phyloP scores from a whole-genome alignment of 1,140 invertebrate species.

The Plutomurus gul region DNA sequence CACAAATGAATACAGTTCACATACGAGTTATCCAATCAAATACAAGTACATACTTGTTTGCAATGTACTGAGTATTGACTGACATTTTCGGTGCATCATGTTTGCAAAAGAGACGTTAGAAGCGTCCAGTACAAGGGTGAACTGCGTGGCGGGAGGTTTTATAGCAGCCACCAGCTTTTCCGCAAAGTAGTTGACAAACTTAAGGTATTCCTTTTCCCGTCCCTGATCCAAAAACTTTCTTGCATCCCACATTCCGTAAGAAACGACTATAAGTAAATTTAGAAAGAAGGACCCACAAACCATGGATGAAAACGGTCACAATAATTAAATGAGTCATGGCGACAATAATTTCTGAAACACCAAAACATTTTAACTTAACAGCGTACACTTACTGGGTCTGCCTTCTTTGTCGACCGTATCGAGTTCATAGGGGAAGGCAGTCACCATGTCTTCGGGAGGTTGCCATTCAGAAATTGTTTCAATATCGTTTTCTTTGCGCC shows the following conservation, averaged over 20 bases:
- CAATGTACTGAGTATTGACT: too few relatives aligned
- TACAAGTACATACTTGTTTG: too few relatives aligned
- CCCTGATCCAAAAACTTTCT: not conserved
- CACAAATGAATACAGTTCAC: too few relatives aligned
- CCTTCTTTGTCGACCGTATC: not conserved
- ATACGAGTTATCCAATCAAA: too few relatives aligned
- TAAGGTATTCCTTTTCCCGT: constrained; percentile 19
- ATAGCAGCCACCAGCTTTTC: constrained; percentile 1
- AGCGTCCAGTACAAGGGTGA: constrained; percentile 15
- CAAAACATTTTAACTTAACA: too few relatives aligned
- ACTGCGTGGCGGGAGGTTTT: constrained; percentile 1
- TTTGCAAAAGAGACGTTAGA: constrained; percentile 25
- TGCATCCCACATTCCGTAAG: constrained; percentile 22
- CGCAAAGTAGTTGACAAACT: constrained; percentile 24
- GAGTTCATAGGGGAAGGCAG: not conserved
- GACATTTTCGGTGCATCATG: constrained; percentile 39
- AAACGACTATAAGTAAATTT: too few relatives aligned
- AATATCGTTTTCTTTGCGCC: constrained; percentile 1
- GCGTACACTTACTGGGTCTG: not conserved
- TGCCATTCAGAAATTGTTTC: not conserved
- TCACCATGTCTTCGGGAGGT: not conserved
- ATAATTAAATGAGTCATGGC: too few relatives aligned
- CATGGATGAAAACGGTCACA: too few relatives aligned
- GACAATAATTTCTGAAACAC: too few relatives aligned
- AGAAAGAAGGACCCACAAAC: too few relatives aligned